Conservation (phyloP, 2,797 vertebrate genomes). For the Dallia pectoralis region DNA sequence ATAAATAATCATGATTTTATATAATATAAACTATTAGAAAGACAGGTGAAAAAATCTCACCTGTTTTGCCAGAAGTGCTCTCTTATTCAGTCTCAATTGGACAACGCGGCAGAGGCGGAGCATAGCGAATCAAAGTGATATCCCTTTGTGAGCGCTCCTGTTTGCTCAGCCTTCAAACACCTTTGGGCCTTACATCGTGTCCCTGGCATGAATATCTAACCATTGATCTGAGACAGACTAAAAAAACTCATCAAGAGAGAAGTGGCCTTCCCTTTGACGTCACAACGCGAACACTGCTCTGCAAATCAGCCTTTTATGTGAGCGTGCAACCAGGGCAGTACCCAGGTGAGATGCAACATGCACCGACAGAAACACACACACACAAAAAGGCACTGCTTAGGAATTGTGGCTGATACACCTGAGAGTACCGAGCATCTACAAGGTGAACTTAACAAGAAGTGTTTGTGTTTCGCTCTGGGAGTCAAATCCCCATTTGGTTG, state of each 20-base stretch:
- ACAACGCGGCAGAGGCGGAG: constrained; percentile 17
- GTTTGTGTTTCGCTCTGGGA: constrained; percentile 39
- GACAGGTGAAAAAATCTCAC: background rate
- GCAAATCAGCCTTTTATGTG: constrained; percentile 62
- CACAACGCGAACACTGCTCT: constrained; percentile 55
- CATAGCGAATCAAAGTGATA: constrained; percentile 61
- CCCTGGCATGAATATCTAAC: constrained; percentile 63
- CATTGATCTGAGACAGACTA: constrained; percentile 64
- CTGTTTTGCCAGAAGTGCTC: background rate
- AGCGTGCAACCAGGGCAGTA: constrained; percentile 5
- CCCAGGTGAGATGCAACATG: background rate
- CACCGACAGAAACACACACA: background rate
- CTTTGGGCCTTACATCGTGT: constrained; percentile 36
- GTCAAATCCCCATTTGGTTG: constrained; percentile 50
- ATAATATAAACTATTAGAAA: background rate
- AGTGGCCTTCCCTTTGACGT: constrained; percentile 45
- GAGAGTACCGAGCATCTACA: constrained; percentile 11
- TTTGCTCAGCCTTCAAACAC: constrained; percentile 65
- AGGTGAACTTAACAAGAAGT: constrained; percentile 18
- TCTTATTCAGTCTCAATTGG: background rate
- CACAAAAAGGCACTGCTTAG: background rate
- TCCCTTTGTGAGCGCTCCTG: constrained; percentile 50
- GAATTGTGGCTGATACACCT: background rate
- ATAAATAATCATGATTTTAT: background rate
- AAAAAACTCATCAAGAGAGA: constrained; percentile 56